Conservation (phyloP, 2,113 vertebrate genomes). For the Leucoraja erinaceus region DNA sequence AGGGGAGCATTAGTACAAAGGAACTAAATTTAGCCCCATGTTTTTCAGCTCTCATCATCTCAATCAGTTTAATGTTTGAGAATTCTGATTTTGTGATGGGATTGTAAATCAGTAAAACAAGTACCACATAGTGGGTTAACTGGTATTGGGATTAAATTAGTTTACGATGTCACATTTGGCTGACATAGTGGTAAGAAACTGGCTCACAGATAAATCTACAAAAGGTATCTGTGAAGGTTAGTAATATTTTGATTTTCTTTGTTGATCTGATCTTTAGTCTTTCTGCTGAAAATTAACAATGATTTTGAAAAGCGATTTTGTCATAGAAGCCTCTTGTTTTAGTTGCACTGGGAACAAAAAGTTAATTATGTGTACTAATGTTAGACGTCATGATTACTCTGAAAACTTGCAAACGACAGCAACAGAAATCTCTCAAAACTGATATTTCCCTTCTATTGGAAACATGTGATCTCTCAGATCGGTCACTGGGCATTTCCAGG, state of each 20-base stretch:
- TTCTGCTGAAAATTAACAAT: neutral
- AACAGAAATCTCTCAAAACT: neutral
- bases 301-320: neutral
- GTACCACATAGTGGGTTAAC: constrained; percentile 19
- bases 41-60: constrained; percentile 4
- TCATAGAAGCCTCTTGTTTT: neutral
- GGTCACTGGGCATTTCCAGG: neutral
- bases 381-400: neutral
- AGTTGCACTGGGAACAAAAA: neutral
- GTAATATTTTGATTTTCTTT: neutral
- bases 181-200: neutral
- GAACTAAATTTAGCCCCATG: constrained; percentile 13
- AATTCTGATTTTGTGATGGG: neutral
- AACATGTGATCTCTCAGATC: neutral
- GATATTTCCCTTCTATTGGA: neutral
- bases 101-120: constrained; percentile 20
- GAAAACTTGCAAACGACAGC: neutral
- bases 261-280: neutral
- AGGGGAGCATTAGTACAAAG: constrained; percentile 17
- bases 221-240: neutral
- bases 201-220: constrained; percentile 12
- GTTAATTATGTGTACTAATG: neutral
- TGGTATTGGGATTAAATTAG: constrained; percentile 11
- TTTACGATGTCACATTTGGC: constrained; percentile 7
- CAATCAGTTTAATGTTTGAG: constrained; percentile 31